Evolutionary conservation across 1,140 invertebrate genomes (phyloP).

Genomic region (Trypoxylus dichotomus): DNA sequence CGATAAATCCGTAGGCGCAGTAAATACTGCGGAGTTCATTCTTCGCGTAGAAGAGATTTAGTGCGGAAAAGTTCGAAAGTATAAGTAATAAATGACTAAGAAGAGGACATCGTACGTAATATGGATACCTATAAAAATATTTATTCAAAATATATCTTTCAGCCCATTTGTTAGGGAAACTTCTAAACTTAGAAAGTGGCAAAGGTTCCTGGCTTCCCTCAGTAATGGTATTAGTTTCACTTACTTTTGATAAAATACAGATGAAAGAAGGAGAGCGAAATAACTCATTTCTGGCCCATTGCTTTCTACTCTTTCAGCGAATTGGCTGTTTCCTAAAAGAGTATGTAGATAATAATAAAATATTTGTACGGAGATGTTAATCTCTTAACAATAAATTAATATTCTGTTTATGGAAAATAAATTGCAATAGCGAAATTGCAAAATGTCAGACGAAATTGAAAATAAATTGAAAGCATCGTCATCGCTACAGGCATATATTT

Average conservation of each 20-base stretch:
- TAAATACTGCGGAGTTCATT: conserved; percentile 25
- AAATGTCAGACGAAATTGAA: not conserved
- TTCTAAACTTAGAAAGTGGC: not conserved
- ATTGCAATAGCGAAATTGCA: not conserved
- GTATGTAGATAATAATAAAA: too few species aligned
- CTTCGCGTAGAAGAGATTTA: conserved; percentile 1
- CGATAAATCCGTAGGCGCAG: conserved; percentile 9
- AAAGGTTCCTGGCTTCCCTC: not conserved
- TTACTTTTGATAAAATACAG: not conserved
- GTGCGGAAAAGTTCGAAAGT: conserved; percentile 1
- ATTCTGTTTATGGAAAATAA: too few species aligned
- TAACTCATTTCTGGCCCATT: not conserved
- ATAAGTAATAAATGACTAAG: conserved; percentile 18
- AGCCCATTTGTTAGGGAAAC: not conserved
- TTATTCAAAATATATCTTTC: conserved; percentile 23
- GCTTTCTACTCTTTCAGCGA: not conserved
- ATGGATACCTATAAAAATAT: conserved; percentile 18
- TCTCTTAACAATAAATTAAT: too few species aligned
- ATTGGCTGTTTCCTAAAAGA: too few species aligned
- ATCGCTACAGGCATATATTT: too few species aligned
- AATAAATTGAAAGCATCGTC: too few species aligned
- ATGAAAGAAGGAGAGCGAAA: not conserved
- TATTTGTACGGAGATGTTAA: too few species aligned
- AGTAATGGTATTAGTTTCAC: not conserved
- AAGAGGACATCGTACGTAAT: not conserved